Percentiles rank a stretch among this genome's conserved stretches.
phyloP scores from a whole-genome alignment of 2,113 vertebrate species.

The Crotalus horridus region DNA sequence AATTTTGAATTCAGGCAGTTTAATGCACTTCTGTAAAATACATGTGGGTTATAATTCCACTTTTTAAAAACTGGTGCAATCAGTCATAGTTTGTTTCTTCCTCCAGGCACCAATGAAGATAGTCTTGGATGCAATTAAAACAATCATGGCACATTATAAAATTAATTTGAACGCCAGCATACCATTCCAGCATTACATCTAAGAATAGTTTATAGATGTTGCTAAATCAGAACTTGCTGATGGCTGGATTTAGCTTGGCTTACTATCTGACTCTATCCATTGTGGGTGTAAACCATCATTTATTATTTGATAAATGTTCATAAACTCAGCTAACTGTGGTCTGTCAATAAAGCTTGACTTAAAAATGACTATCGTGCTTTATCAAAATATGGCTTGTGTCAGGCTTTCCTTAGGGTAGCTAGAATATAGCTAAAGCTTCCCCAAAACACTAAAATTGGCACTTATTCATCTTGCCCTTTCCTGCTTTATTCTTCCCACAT shows the following conservation, averaged over 20 bases:
- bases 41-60: neutral
- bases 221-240: neutral
- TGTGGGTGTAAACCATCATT: neutral
- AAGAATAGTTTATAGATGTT: neutral
- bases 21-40: neutral
- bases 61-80: neutral
- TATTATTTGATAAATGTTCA: neutral
- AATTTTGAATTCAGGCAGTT: neutral
- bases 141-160: neutral
- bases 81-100: neutral
- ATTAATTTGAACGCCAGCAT: neutral
- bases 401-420: neutral
- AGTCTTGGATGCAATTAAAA: neutral
- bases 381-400: neutral
- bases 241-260: neutral
- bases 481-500: neutral
- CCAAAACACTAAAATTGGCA: neutral
- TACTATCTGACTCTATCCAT: neutral
- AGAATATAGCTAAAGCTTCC: neutral
- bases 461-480: neutral
- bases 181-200: neutral
- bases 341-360: neutral
- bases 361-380: neutral
- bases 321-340: neutral
- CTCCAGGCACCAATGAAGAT: neutral